phyloP scores from a whole-genome alignment of 2,113 vertebrate species.

The Arothron firmamentum region DNA sequence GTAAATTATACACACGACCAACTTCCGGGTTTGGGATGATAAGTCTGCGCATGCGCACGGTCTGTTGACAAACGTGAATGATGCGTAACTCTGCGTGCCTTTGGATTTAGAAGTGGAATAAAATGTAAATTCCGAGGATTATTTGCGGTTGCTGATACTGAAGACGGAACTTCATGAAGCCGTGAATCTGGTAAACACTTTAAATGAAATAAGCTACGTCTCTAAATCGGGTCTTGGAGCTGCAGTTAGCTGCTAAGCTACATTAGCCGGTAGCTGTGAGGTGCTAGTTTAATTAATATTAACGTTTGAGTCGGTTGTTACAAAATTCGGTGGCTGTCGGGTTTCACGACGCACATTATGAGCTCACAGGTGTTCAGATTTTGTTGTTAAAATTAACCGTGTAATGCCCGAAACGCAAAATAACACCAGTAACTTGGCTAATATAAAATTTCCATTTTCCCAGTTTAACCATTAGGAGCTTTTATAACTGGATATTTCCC shows the following conservation, averaged over 20 bases:
- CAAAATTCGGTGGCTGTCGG: not conserved
- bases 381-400: not conserved
- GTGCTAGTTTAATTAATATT: conserved; percentile 9
- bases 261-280: conserved; percentile 46
- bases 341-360: not conserved
- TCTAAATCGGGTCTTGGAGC: not conserved
- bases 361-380: not conserved
- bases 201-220: not conserved
- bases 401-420: not conserved
- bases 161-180: conserved; percentile 17
- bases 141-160: not conserved
- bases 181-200: conserved; percentile 33
- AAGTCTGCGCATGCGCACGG: conserved; percentile 33
- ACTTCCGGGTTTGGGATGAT: not conserved
- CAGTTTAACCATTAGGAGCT: not conserved
- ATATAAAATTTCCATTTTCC: not conserved
- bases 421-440: conserved; percentile 14
- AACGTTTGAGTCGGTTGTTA: not conserved
- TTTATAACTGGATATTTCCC: too few relatives aligned
- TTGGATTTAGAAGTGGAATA: conserved; percentile 4
- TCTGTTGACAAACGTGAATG: conserved; percentile 62
- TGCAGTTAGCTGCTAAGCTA: conserved; percentile 21
- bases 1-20: not conserved
- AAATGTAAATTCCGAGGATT: conserved; percentile 32
- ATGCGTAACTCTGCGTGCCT: conserved; percentile 8